Evolutionary conservation across 2,888 invertebrate species (phyloP), one percentile per base, ranked within the genome.

Genomic region (Loripinus fragilis): DNA sequence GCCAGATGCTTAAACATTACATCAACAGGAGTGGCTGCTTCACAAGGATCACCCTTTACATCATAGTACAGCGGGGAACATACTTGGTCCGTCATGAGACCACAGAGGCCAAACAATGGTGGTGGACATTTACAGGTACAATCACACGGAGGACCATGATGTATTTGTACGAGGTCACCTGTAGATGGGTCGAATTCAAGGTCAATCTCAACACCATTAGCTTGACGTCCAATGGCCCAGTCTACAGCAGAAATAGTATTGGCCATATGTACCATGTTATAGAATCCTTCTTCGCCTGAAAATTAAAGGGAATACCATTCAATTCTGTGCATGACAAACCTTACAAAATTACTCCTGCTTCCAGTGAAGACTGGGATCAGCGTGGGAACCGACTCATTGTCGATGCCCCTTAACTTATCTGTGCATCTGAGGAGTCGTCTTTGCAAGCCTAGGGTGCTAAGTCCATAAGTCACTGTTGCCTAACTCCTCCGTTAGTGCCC

Each of bases 231-330:
- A 0, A 74, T 17, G 0, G 74, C 74, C 74, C 74, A 74, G 12
- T 74, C 45, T 5, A 74, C 60, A 12, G 68, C 55, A 35, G 41
- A 55, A 15, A 42, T 35, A 15, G 74, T 68, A 23, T 74, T 74
- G 20, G 60, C 66, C 74, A 74, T 74, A 38, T 74, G 74, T 2
- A 42, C 74, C 12, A 74, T 68, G 28, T 74, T 74, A 45, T 74
- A 74, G 41, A 74, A 68, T 8, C 67, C 74, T 48, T 66, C 73
- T n/a, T 48, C 33, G 15, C 60, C 60, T 60, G 33, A 60, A 33
- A 60, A n/a, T n/a, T n/a, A n/a, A n/a, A n/a, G n/a, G n/a, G n/a
- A n/a, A n/a, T n/a, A n/a, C n/a, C n/a, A n/a, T n/a, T n/a, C n/a
- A n/a, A n/a, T n/a, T n/a, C n/a, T n/a, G n/a, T n/a, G n/a, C n/a